These are phyloP conservation scores for Ibidorhyncha struthersii DNA, from an alignment of 2,113 vertebrate species.

Conservation along the genomic window DNA sequence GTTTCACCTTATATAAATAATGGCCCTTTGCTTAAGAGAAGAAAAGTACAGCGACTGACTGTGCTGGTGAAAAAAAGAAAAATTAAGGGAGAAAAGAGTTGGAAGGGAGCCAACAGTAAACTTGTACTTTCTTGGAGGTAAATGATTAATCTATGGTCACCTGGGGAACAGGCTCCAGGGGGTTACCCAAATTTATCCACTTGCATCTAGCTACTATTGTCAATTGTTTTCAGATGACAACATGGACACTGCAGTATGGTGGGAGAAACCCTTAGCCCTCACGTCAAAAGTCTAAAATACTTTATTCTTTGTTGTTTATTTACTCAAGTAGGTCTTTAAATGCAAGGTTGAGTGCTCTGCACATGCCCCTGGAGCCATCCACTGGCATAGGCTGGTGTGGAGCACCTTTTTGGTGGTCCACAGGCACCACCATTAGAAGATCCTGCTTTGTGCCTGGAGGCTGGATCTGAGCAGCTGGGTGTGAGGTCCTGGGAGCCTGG, in stretches of 20 bases:
- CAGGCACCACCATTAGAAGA: background rate
- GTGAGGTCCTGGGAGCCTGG: background rate
- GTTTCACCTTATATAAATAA: background rate
- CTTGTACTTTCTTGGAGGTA: background rate
- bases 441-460: background rate
- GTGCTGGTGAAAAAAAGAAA: background rate
- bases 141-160: background rate
- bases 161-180: background rate
- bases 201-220: background rate
- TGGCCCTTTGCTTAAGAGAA: background rate
- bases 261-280: background rate
- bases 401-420: background rate
- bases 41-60: background rate
- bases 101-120: background rate
- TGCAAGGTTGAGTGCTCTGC: background rate
- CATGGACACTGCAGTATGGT: background rate
- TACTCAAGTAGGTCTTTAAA: background rate
- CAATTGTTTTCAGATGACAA: background rate
- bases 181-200: background rate
- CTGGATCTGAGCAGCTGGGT: background rate
- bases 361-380: background rate
- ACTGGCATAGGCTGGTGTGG: accelerated
- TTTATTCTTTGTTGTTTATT: background rate
- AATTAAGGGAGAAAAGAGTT: background rate
- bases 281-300: background rate